Percentiles rank a stretch among this genome's conserved stretches.
Conservation (phyloP, 2,113 vertebrate species). For the Callaeas wilsoni region DNA sequence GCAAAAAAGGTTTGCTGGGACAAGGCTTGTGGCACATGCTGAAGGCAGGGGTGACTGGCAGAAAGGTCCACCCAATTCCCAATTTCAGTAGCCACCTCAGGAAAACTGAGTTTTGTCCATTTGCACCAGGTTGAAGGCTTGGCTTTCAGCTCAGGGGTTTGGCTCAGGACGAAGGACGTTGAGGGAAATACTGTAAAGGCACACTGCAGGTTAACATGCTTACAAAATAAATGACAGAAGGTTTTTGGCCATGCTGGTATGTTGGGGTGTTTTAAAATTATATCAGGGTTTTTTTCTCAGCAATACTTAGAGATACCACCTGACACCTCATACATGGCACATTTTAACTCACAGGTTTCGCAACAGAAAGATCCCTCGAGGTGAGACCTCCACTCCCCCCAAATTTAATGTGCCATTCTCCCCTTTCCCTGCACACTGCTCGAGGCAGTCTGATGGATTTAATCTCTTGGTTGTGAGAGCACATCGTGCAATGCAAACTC, state of each 20-base stretch:
- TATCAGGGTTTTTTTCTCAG: neutral
- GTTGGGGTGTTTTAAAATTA: neutral
- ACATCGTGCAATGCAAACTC: neutral
- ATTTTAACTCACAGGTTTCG: neutral
- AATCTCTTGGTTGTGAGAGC: neutral
- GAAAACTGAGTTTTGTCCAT: neutral
- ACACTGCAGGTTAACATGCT: neutral
- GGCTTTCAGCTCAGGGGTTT: neutral
- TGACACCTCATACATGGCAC: rapidly evolving
- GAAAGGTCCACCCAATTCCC: neutral
- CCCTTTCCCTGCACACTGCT: neutral
- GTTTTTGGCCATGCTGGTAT: neutral
- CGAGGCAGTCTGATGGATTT: neutral
- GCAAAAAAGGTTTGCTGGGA: neutral
- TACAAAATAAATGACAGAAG: neutral
- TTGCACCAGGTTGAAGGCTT: neutral
- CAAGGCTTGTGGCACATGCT: rapidly evolving
- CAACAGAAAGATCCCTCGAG: neutral
- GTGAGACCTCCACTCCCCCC: neutral
- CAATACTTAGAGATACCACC: neutral
- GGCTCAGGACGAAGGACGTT: neutral
- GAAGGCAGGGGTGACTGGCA: neutral
- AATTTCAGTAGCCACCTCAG: neutral
- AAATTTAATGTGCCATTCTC: neutral
- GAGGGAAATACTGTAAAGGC: neutral